Conservation (phyloP, 2,113 vertebrate species). For the Odobenus rosmarus region DNA sequence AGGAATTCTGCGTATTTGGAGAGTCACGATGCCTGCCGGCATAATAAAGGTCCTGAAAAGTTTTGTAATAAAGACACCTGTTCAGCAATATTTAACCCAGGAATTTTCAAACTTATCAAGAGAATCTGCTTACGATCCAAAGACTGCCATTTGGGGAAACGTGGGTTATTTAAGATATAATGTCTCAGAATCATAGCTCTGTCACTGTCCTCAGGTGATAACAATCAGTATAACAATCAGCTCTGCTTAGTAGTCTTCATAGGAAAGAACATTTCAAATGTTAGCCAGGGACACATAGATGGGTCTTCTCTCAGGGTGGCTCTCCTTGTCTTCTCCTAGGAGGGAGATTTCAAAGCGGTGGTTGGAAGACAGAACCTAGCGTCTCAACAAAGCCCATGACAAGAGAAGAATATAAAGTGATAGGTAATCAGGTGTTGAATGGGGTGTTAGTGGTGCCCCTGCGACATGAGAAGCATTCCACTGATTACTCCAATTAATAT, state of each 20-base stretch:
- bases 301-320: background rate
- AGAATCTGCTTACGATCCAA: background rate
- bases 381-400: background rate
- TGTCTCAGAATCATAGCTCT: background rate
- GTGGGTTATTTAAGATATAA: background rate
- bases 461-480: background rate
- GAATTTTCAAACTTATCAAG: background rate
- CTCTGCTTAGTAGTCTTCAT: background rate
- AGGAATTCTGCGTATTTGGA: background rate
- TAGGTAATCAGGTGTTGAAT: background rate
- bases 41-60: background rate
- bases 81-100: background rate
- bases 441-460: accelerated
- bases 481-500: background rate
- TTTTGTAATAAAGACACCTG: background rate
- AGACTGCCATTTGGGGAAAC: background rate
- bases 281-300: background rate
- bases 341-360: background rate
- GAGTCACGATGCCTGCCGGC: background rate
- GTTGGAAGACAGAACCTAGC: background rate
- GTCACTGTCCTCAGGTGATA: background rate
- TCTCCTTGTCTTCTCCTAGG: background rate
- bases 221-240: background rate
- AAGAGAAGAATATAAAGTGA: background rate
- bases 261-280: background rate